Evolutionary conservation across 2,113 vertebrate species (phyloP).

Genomic region (Pionites leucogaster): DNA sequence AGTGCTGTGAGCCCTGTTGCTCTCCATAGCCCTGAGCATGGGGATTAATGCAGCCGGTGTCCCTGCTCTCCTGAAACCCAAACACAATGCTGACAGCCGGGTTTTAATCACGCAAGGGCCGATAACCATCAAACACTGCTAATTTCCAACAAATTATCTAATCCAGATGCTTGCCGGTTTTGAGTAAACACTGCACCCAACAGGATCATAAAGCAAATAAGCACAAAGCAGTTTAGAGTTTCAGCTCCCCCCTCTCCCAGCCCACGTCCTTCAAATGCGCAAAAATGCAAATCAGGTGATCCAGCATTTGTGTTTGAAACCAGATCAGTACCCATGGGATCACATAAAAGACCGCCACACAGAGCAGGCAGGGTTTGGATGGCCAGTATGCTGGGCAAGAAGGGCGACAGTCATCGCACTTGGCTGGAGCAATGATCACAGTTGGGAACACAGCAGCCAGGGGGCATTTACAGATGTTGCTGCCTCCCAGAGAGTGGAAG

Average conservation of each 20-base stretch:
- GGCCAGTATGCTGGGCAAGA: fast-evolving
- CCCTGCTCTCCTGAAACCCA: not conserved
- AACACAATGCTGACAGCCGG: not conserved
- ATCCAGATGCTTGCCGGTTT: constrained; percentile 93
- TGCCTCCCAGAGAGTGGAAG: fast-evolving
- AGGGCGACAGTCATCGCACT: not conserved
- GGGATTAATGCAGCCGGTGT: not conserved
- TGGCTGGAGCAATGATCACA: fast-evolving
- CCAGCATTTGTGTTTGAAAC: constrained; percentile 85
- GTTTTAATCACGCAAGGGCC: constrained; percentile 81
- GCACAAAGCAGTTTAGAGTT: constrained; percentile 90
- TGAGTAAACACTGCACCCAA: constrained; percentile 90
- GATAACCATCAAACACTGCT: constrained; percentile 87
- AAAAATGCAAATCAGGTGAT: constrained; percentile 91
- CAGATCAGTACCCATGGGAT: constrained; percentile 42
- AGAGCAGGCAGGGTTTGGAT: not conserved
- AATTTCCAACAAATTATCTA: constrained; percentile 98
- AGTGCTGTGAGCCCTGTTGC: fast-evolving
- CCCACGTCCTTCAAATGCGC: constrained; percentile 72
- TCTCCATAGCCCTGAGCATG: not conserved
- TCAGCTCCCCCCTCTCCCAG: constrained; percentile 83
- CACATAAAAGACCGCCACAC: not conserved
- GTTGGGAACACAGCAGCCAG: not conserved
- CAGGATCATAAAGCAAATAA: constrained; percentile 97
- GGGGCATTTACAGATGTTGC: not conserved